Evolutionary conservation across 2,888 invertebrate species (phyloP).

Genomic region (Aethes cnicana): DNA sequence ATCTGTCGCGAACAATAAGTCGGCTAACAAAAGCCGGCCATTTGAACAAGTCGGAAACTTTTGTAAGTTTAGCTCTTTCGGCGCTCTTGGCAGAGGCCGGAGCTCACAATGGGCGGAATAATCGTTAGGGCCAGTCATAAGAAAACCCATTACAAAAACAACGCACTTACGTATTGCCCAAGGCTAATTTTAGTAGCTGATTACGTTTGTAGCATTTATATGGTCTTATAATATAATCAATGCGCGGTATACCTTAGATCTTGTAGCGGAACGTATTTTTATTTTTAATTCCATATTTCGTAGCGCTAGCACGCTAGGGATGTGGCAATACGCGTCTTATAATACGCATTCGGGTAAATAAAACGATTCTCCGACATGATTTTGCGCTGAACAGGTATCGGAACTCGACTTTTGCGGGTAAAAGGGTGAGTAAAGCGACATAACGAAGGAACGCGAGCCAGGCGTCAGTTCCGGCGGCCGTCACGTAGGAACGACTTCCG

Average conservation of each 20-base stretch:
- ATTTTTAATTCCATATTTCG: constrained; percentile 22
- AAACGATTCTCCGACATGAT: constrained; percentile 16
- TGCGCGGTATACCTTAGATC: constrained; percentile 4
- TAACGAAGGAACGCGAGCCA: constrained; percentile 74
- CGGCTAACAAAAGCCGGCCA: constrained; percentile 80
- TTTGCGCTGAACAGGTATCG: constrained; percentile 21
- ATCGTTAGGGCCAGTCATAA: constrained; percentile 79
- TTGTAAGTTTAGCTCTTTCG: constrained; percentile 79
- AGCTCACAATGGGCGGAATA: constrained; percentile 75
- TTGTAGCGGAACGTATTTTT: constrained; percentile 20
- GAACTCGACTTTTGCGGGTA: constrained; percentile 39
- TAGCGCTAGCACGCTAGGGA: constrained; percentile 24
- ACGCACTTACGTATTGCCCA: constrained; percentile 70
- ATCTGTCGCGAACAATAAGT: constrained; percentile 82
- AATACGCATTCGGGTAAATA: constrained; percentile 16
- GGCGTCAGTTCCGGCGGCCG: constrained; percentile 77
- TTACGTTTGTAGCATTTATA: no score
- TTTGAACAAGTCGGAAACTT: constrained; percentile 81
- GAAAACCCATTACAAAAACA: constrained; percentile 78
- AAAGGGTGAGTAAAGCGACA: constrained; percentile 61
- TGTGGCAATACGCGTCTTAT: constrained; percentile 21
- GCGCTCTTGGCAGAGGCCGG: constrained; percentile 72
- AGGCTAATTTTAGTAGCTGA: constrained; percentile 61
- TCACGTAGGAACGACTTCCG: constrained; percentile 79
- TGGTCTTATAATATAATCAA: no score